Conservation (phyloP, 2,113 vertebrate genomes). For the Sialia sialis region DNA sequence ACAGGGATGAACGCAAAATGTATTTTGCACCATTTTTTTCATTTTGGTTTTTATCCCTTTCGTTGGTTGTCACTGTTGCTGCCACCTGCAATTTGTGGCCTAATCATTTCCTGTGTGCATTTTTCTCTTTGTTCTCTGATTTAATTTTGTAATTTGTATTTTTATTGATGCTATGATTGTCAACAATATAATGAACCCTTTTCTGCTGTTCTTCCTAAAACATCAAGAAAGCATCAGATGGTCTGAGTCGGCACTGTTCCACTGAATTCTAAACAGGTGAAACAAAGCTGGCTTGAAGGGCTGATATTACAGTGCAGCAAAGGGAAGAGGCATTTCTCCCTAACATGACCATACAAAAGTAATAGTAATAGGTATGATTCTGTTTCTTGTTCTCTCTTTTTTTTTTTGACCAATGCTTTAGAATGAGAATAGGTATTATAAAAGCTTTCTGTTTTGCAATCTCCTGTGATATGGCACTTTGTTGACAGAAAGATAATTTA, state of each 20-base stretch:
- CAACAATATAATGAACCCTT: background rate
- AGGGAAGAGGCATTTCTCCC: background rate
- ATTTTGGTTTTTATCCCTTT: background rate
- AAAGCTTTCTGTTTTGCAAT: background rate
- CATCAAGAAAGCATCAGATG: background rate
- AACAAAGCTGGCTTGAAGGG: background rate
- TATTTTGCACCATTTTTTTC: background rate
- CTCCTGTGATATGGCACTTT: background rate
- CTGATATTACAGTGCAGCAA: background rate
- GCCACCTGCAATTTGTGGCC: background rate
- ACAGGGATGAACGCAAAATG: background rate
- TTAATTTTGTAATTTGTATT: background rate
- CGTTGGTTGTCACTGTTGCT: background rate
- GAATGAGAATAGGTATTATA: background rate
- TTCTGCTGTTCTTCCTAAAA: background rate
- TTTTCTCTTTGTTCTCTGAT: background rate
- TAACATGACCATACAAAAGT: background rate
- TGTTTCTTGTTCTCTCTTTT: background rate
- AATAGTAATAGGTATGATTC: background rate
- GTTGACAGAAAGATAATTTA: background rate
- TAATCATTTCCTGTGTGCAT: background rate
- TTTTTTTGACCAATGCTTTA: background rate
- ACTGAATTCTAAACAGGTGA: background rate
- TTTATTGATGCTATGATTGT: background rate
- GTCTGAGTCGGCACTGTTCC: background rate